Conservation (phyloP, 1,140 invertebrate species). For the Calephelis virginiensis region DNA sequence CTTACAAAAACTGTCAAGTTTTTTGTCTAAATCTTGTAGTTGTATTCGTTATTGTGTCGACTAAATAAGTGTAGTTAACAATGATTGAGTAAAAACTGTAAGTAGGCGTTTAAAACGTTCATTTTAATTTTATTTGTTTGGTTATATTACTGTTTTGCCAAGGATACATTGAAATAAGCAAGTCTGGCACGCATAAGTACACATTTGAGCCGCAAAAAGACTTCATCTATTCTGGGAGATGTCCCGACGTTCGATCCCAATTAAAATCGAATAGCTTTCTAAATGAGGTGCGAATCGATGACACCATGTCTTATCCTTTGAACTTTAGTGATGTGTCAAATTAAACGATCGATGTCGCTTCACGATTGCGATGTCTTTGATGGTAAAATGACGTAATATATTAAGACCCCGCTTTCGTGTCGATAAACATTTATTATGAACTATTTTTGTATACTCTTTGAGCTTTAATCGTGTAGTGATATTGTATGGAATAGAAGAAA, state of each 20-base stretch:
- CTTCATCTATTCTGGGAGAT: conserved; percentile 30
- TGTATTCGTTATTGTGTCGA: too few relatives aligned
- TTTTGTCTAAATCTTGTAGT: too few relatives aligned
- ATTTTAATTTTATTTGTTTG: too few relatives aligned
- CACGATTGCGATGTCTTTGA: conserved; percentile 28
- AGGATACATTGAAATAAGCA: neutral
- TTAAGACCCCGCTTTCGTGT: neutral
- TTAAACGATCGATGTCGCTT: conserved; percentile 27
- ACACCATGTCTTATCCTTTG: conserved; percentile 33
- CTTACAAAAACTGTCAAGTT: too few relatives aligned
- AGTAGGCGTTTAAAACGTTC: too few relatives aligned
- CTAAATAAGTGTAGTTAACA: too few relatives aligned
- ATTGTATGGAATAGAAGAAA: conserved; percentile 9
- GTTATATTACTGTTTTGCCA: neutral
- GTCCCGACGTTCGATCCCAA: conserved; percentile 44
- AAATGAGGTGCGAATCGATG: conserved; percentile 54
- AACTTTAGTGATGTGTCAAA: conserved; percentile 40
- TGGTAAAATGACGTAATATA: conserved; percentile 12
- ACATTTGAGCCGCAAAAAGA: conserved; percentile 19
- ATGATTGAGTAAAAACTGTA: too few relatives aligned
- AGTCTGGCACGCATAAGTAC: conserved; percentile 10
- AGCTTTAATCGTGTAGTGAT: conserved; percentile 10
- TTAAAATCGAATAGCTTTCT: conserved; percentile 42
- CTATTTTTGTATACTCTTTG: conserved; percentile 14
- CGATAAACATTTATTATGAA: conserved; percentile 14